Base-by-base conservation (phyloP, 2,888 invertebrate genomes). In the Andrena bicolor region DNA sequence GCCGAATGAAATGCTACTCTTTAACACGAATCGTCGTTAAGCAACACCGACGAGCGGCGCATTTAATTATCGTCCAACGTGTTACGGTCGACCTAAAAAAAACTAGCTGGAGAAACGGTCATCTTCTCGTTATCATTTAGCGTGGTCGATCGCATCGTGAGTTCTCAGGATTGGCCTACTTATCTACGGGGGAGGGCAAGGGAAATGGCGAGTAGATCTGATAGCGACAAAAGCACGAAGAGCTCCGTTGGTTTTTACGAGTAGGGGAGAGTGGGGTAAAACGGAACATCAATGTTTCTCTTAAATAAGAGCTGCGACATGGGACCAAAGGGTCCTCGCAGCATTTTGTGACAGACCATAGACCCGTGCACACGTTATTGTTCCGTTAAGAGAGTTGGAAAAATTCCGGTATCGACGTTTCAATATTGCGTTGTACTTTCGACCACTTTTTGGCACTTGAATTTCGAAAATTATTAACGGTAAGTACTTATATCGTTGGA, bases 101-200 rank as follows among this genome's bases (percentile, higher is more conserved):
- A 41, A 41, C 13, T 13, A 16, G 23, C 1, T 35, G 0, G 10
- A 23, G 1, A 13, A 72, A 51, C 6, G 16, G 49, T 26, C 48
- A 23, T 30, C 60, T 48, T 64, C 1, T 41, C 23, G 35, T 83
- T 75, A 83, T 76, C 68, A 63, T 30, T n/a, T 13, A 10, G 60
- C 51, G 51, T 56, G 28, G 69, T 84, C 69, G 28, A 28, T 41
- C 26, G 61, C 51, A 41, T 72, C 63, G 61, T 77, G 69, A 83
- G 64, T 85, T 53, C n/a, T 32, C 32, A 30, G 66, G 63, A 85
- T 83, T 85, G 80, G 65, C 80, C 77, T 77, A 85, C 58, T 80
- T 85, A 8, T 32, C 8, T 8, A 2, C 8, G 32, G 32, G 35
- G 76, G 32, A 10, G 76, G 16, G 61, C 2, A 8, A 26, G 48